phyloP scores from a whole-genome alignment of 2,797 vertebrate species.

The Toxotes lorentzi region DNA sequence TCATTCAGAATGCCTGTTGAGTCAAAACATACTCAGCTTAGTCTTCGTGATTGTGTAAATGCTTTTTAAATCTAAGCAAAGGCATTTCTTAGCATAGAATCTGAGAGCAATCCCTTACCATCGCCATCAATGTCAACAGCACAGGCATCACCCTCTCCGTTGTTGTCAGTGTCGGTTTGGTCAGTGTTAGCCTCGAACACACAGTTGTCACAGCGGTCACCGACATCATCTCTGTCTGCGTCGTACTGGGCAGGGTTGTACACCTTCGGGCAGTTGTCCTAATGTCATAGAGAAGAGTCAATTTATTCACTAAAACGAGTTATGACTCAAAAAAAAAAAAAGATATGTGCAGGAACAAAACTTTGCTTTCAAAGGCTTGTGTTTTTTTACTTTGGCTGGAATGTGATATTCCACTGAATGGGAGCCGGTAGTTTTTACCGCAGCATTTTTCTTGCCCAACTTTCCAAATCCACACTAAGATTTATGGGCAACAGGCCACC shows the following conservation, averaged over 20 bases:
- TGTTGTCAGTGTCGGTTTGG: conserved; percentile 96
- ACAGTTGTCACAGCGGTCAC: conserved; percentile 98
- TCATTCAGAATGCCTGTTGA: conserved; percentile 94
- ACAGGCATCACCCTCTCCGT: conserved; percentile 97
- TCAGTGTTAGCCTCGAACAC: conserved; percentile 96
- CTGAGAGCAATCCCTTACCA: conserved; percentile 83
- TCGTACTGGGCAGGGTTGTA: conserved; percentile 98
- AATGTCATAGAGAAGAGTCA: conserved; percentile 55
- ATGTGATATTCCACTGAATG: conserved; percentile 68
- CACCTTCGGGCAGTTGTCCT: conserved; percentile 97
- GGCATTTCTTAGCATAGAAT: not conserved
- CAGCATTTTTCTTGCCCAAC: conserved; percentile 66
- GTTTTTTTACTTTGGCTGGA: conserved; percentile 48
- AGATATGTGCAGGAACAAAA: conserved; percentile 38
- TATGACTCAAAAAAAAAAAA: conserved; percentile 17
- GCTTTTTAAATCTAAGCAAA: not conserved
- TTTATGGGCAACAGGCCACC: conserved; percentile 70
- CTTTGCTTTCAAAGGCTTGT: conserved; percentile 41
- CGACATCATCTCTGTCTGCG: conserved; percentile 95
- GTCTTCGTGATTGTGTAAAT: not conserved
- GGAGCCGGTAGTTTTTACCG: conserved; percentile 68
- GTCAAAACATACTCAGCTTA: conserved; percentile 43
- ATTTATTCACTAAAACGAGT: conserved; percentile 36
- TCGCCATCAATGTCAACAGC: conserved; percentile 98
- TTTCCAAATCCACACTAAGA: conserved; percentile 76